Conservation (phyloP, 1,140 invertebrate species). For the Myzus persicae region DNA sequence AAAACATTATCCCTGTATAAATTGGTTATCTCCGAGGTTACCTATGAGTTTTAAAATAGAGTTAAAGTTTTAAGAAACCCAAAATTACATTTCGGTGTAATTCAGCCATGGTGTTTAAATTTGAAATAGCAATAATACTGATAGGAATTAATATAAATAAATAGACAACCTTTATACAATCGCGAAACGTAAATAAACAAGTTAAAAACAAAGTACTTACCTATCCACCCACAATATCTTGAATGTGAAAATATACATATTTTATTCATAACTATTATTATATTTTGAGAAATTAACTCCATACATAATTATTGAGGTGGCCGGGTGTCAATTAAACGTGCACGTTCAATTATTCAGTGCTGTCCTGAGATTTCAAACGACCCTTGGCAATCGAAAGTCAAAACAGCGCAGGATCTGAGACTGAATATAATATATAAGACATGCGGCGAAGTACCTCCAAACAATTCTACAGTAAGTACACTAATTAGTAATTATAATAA, state of each 20-base stretch:
- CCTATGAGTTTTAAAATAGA: neutral
- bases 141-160: neutral
- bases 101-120: neutral
- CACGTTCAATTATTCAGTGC: neutral
- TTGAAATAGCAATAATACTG: neutral
- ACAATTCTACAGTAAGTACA: neutral
- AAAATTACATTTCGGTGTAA: neutral
- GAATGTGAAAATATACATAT: neutral
- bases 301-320: neutral
- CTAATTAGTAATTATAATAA: neutral
- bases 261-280: neutral
- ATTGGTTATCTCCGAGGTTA: neutral
- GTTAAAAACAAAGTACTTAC: neutral
- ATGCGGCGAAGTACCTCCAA: neutral
- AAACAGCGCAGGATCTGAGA: neutral
- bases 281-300: neutral
- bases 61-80: neutral
- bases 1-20: neutral
- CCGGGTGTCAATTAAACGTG: neutral
- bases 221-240: neutral
- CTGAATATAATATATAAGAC: neutral
- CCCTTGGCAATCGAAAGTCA: neutral
- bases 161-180: neutral
- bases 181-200: neutral
- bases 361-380: neutral